Conservation (phyloP, 2,113 vertebrate species). For the Aldabrachelys gigantea region DNA sequence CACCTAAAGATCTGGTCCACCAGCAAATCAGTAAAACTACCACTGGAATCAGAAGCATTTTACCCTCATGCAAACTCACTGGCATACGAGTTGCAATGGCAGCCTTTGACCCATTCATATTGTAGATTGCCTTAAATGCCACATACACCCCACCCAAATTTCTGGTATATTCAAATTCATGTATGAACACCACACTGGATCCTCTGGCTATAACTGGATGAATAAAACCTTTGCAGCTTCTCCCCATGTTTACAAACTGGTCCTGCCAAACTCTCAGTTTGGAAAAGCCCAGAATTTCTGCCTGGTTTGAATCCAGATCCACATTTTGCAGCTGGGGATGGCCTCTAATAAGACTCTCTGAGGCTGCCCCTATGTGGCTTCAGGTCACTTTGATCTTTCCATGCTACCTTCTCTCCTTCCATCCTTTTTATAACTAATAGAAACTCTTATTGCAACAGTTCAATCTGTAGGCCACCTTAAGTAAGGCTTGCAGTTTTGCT, state of each 20-base stretch:
- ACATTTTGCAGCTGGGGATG: not conserved
- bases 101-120: not conserved
- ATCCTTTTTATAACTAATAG: not conserved
- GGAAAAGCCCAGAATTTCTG: not conserved
- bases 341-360: fast-evolving
- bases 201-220: not conserved
- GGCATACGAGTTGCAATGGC: not conserved
- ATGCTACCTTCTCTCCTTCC: not conserved
- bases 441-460: not conserved
- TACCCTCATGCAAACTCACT: not conserved
- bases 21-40: not conserved
- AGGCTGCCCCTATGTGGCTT: not conserved
- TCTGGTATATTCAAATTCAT: not conserved
- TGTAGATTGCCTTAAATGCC: not conserved
- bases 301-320: not conserved
- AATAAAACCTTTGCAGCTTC: not conserved
- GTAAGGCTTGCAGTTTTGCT: not conserved
- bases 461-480: not conserved
- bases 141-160: not conserved
- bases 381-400: not conserved
- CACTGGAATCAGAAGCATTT: not conserved
- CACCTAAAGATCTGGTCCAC: fast-evolving
- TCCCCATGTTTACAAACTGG: not conserved
- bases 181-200: not conserved
- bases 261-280: not conserved